A percentile compares a stretch with the other conserved stretches of the same genome.
Evolutionary conservation across 1,140 invertebrate genomes (phyloP).

Genomic region (Drosophila erecta): DNA sequence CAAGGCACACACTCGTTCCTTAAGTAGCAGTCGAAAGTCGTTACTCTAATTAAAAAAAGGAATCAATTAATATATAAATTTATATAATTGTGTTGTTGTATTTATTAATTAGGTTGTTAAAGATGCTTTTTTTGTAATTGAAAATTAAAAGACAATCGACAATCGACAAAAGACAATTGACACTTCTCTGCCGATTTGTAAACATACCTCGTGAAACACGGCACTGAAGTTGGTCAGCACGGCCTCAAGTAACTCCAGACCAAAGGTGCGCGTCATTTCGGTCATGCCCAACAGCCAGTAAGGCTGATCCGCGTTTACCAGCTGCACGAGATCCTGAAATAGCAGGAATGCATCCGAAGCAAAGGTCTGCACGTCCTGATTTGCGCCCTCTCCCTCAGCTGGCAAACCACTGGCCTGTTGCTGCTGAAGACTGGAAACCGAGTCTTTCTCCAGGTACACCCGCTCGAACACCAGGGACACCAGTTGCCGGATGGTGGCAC

Average conservation of each 20-base stretch:
- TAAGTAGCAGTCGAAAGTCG: constrained; percentile 97
- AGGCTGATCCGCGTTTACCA: constrained; percentile 98
- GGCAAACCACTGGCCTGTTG: constrained; percentile 30
- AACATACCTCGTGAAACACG: constrained; percentile 96
- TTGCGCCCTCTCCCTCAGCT: constrained; percentile 15
- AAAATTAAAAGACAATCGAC: not conserved
- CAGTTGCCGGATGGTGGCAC: constrained; percentile 97
- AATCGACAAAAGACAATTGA: too few species aligned
- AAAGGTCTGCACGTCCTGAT: constrained; percentile 91
- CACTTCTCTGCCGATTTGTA: not conserved
- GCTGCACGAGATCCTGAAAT: constrained; percentile 98
- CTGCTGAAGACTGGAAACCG: constrained; percentile 59
- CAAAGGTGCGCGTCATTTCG: constrained; percentile 98
- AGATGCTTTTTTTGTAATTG: not conserved
- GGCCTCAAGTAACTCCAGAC: constrained; percentile 96
- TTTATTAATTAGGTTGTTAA: too few species aligned
- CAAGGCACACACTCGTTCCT: constrained; percentile 98
- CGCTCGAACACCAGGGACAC: constrained; percentile 98
- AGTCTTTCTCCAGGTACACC: constrained; percentile 89
- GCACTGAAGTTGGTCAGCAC: constrained; percentile 95
- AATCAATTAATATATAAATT: not conserved
- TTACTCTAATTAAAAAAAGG: constrained; percentile 87
- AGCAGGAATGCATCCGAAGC: constrained; percentile 97
- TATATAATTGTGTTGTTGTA: too few species aligned
- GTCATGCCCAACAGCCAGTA: constrained; percentile 97